Evolutionary conservation across 2,888 invertebrate species (phyloP).

Genomic region (Lysandra coridon): DNA sequence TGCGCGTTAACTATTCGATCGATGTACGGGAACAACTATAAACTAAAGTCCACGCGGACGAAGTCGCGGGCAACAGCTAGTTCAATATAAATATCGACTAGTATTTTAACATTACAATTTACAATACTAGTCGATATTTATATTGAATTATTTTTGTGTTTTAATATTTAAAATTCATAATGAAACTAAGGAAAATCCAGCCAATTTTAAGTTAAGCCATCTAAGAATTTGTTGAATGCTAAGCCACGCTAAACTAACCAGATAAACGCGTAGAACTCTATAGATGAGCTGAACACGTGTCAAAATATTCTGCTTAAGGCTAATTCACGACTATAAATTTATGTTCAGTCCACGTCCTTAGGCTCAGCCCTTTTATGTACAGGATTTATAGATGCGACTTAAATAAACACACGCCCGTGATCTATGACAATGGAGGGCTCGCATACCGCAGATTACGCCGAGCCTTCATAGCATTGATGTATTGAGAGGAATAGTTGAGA

Average conservation of each 20-base stretch:
- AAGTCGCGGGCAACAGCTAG: too few species aligned
- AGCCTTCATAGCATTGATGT: constrained; percentile 51
- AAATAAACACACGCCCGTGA: constrained; percentile 65
- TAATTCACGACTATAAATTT: constrained; percentile 71
- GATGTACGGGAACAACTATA: too few species aligned
- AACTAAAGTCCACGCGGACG: too few species aligned
- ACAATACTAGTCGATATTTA: too few species aligned
- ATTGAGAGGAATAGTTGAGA: background rate
- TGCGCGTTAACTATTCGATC: too few species aligned
- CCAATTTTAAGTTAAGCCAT: too few species aligned
- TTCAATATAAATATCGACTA: too few species aligned
- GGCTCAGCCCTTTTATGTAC: constrained; percentile 73
- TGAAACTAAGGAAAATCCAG: too few species aligned
- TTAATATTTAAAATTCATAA: too few species aligned
- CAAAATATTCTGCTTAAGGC: constrained; percentile 71
- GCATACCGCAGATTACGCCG: constrained; percentile 45
- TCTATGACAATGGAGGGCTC: constrained; percentile 58
- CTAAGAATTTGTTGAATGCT: background rate
- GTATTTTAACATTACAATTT: too few species aligned
- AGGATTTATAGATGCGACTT: constrained; percentile 71
- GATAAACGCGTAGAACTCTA: background rate
- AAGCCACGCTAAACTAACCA: background rate
- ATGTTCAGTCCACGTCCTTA: constrained; percentile 71
- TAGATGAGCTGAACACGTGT: constrained; percentile 43
- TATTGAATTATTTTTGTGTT: too few species aligned